Evolutionary conservation across 2,113 vertebrate species (phyloP), one percentile per base, ranked within the genome.

Genomic region (Phyllopteryx taeniolatus): DNA sequence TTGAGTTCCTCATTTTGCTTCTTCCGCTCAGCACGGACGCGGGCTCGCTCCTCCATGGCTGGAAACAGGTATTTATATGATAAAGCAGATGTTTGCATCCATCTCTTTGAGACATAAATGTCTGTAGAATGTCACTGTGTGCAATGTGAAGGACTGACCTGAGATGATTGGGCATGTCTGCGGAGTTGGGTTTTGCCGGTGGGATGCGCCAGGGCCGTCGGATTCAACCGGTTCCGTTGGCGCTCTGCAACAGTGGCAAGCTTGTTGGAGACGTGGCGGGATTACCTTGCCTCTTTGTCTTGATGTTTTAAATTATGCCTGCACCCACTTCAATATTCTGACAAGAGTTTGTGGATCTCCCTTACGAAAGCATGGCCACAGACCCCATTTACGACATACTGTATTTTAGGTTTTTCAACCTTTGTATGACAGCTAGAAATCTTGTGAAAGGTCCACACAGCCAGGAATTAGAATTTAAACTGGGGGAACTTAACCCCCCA

Each of bases 31-130:
- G 92, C 90, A 1, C 97, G 91, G 75, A 92, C 93, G 44, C 44
- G 80, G 13, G 95, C 96, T 72, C 96, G 94, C 79, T 93, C 93
- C 86, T 98, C 95, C 96, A 98, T 98, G 54, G 95, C 97, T 98
- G 86, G 15, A 12, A 35, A 61, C n/a, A 79, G 60, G 73, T 47
- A 75, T 19, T 39, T 5, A 39, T 39, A 6, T 6, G 35, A 39
- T 39, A 39, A 39, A 39, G 2, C 35, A 39, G 46, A 47, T 15
- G 12, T 47, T 13, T 47, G 46, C 14, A 1, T 15, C 1, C 49
- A 51, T 51, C 49, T 1, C 3, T 54, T 46, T 62, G 11, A 43
- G 44, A 22, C 17, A 20, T 39, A 12, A 47, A 44, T 7, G 12
- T 60, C 27, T 64, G 57, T 35, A 31, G 22, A 46, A 31, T 27